Conservation (phyloP, 2,888 invertebrate species). For the Bombyx huttoni region DNA sequence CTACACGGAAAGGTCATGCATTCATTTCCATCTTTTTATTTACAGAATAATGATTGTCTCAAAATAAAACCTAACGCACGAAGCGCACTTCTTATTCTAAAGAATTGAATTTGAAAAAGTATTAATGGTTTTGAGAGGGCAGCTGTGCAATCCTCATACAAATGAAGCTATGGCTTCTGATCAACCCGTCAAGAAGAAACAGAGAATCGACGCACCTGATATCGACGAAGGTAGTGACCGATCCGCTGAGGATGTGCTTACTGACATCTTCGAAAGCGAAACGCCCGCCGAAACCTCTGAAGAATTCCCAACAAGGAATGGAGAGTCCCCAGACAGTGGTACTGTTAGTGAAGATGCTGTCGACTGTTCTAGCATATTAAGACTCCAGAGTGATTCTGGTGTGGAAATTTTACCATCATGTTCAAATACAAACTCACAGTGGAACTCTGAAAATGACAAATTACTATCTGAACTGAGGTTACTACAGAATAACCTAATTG, state of each 20-base stretch:
- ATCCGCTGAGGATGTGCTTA: slow-evolving; percentile 62
- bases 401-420: slow-evolving; percentile 55
- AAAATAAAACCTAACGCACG: slow-evolving; percentile 18
- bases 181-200: slow-evolving; percentile 89
- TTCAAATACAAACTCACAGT: slow-evolving; percentile 39
- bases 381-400: slow-evolving; percentile 40
- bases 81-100: slow-evolving; percentile 11
- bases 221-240: slow-evolving; percentile 69
- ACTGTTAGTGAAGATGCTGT: slow-evolving; percentile 67
- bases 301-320: slow-evolving; percentile 49
- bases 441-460: slow-evolving; percentile 52
- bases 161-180: slow-evolving; percentile 80
- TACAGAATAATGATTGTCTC: slow-evolving; percentile 40
- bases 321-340: slow-evolving; percentile 64
- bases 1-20: slow-evolving; percentile 68
- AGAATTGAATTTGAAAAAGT: slow-evolving; percentile 11
- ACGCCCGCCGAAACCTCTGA: slow-evolving; percentile 53
- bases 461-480: slow-evolving; percentile 66
- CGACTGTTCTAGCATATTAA: slow-evolving; percentile 53
- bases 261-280: slow-evolving; percentile 53
- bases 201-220: slow-evolving; percentile 78
- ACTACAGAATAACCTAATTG: slow-evolving; percentile 77
- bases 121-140: slow-evolving; percentile 78
- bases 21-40: slow-evolving; percentile 53
- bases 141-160: slow-evolving; percentile 65